These are phyloP conservation scores for Apocheima hispidaria DNA, from an alignment of 2,888 invertebrate species.

Conservation along the genomic window DNA sequence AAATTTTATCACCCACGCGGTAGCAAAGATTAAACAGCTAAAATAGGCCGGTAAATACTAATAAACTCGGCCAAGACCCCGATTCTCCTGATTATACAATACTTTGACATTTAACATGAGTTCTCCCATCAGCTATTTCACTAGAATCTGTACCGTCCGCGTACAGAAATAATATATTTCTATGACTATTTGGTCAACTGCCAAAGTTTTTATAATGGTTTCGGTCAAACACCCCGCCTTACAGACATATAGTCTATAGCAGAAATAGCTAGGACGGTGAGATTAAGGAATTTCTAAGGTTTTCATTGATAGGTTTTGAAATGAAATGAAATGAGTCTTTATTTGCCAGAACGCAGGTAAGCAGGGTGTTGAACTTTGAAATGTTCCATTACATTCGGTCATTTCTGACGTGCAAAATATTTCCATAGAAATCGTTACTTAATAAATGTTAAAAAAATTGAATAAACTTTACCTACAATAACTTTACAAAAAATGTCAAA, in stretches of 20 bases:
- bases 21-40: slow-evolving; percentile 8
- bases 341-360: no score
- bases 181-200: slow-evolving; percentile 38
- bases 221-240: slow-evolving; percentile 42
- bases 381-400: no score
- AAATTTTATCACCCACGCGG: neutral
- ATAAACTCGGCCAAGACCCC: slow-evolving; percentile 38
- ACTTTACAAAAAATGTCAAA: no score
- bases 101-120: slow-evolving; percentile 26
- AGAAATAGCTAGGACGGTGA: slow-evolving; percentile 32
- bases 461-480: no score
- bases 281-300: slow-evolving; percentile 14
- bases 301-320: slow-evolving; percentile 10
- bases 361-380: no score
- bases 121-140: slow-evolving; percentile 14
- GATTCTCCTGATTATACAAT: slow-evolving; percentile 23
- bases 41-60: slow-evolving; percentile 24
- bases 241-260: slow-evolving; percentile 33
- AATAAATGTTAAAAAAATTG: no score
- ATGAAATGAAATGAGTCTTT: neutral
- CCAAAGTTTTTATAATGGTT: slow-evolving; percentile 47
- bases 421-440: no score
- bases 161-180: slow-evolving; percentile 29
- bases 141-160: slow-evolving; percentile 9
- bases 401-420: no score